Percentiles rank a stretch among this genome's conserved stretches.
These are phyloP conservation scores for Chloebia gouldiae DNA, from an alignment of 2,113 vertebrate species.

Conservation along the genomic window DNA sequence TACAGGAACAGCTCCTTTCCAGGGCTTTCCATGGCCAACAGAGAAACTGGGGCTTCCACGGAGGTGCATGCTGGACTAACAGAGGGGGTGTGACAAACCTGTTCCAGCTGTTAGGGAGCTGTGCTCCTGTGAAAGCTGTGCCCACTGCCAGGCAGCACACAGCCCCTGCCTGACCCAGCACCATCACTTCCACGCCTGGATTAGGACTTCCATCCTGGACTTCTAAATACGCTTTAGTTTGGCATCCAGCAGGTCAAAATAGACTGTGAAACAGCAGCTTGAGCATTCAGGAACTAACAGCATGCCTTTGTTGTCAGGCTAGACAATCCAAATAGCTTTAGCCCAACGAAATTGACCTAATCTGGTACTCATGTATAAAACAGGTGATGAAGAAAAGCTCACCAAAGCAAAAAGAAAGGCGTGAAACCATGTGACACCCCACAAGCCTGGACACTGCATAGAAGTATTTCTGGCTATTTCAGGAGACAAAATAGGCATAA, in stretches of 20 bases:
- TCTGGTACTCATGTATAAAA: neutral
- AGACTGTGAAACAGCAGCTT: neutral
- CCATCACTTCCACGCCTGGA: neutral
- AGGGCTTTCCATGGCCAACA: fast-evolving
- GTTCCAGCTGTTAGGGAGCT: neutral
- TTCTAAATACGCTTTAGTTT: neutral
- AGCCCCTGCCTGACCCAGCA: neutral
- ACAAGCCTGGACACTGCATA: fast-evolving
- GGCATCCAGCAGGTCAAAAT: neutral
- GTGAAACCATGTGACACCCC: neutral
- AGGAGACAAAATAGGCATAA: neutral
- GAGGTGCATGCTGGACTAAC: fast-evolving
- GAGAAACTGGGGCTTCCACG: neutral
- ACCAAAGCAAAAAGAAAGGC: neutral
- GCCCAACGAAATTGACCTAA: neutral
- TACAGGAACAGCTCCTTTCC: neutral
- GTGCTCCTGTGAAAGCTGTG: fast-evolving
- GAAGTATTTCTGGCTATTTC: neutral
- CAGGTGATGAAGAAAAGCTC: neutral
- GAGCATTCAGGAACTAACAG: neutral
- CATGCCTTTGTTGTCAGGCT: neutral
- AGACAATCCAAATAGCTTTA: neutral
- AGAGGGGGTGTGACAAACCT: fast-evolving
- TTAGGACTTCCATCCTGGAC: neutral
- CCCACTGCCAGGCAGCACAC: neutral